Percentiles rank a stretch among this genome's conserved stretches.
phyloP scores from a whole-genome alignment of 2,888 invertebrate species.

The Sycophila texana region DNA sequence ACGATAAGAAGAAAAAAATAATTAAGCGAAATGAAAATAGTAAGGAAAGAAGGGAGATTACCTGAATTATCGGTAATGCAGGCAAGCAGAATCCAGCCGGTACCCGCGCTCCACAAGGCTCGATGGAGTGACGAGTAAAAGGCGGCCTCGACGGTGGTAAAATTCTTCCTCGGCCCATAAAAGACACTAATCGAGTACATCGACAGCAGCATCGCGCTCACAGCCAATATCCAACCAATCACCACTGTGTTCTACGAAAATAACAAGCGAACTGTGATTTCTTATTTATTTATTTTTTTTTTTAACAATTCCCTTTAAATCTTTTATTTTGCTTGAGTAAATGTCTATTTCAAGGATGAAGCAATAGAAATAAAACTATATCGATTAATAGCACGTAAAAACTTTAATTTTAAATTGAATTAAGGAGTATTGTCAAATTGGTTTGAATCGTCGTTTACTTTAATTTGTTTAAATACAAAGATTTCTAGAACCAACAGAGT shows the following conservation, averaged over 20 bases:
- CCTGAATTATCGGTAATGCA: constrained; percentile 83
- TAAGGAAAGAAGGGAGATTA: constrained; percentile 58
- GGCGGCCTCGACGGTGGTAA: constrained; percentile 80
- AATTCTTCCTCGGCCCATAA: constrained; percentile 80
- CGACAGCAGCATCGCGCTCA: constrained; percentile 74
- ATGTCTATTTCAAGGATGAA: too few relatives aligned
- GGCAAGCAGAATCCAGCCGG: constrained; percentile 81
- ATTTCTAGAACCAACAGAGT: too few relatives aligned
- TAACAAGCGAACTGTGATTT: constrained; percentile 3
- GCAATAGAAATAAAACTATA: too few relatives aligned
- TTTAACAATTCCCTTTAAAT: too few relatives aligned
- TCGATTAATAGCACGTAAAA: too few relatives aligned
- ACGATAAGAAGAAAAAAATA: not conserved
- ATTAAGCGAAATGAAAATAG: not conserved
- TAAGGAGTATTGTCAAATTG: too few relatives aligned
- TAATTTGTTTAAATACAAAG: too few relatives aligned
- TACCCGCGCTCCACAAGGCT: constrained; percentile 82
- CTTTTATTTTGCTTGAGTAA: too few relatives aligned
- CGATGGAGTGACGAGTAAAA: constrained; percentile 82
- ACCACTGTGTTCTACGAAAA: constrained; percentile 62
- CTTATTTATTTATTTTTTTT: too few relatives aligned
- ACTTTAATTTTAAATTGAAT: too few relatives aligned
- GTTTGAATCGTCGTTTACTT: too few relatives aligned
- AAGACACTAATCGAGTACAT: constrained; percentile 82
- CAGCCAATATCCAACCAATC: constrained; percentile 64